These are phyloP conservation scores for Limnephilus lunatus DNA, from an alignment of 2,888 invertebrate species.

Conservation along the genomic window DNA sequence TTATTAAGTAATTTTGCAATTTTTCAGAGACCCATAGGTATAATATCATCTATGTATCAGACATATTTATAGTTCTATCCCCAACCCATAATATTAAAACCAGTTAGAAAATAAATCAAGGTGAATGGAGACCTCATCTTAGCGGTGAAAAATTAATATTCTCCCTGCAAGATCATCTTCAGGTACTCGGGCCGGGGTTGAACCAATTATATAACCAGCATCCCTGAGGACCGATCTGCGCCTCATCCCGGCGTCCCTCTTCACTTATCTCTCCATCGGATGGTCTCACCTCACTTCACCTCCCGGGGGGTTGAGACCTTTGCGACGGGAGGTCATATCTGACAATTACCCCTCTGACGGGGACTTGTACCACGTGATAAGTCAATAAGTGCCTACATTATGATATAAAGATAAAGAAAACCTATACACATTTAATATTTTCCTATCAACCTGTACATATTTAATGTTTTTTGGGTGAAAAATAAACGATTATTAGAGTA, in stretches of 20 bases:
- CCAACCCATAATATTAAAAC: background rate
- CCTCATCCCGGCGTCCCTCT: background rate
- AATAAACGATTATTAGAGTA: no score
- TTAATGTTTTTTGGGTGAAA: no score
- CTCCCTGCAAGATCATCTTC: constrained; percentile 51
- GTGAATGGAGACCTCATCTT: background rate
- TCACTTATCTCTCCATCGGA: constrained; percentile 35
- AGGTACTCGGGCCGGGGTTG: constrained; percentile 48
- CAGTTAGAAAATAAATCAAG: background rate
- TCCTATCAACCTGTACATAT: no score
- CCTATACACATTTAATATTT: no score
- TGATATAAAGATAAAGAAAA: no score
- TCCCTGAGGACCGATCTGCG: constrained; percentile 45
- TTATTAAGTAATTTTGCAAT: no score
- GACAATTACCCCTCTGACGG: background rate
- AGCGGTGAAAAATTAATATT: constrained; percentile 53
- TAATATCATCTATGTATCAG: background rate
- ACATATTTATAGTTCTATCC: background rate
- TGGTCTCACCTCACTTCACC: constrained; percentile 33
- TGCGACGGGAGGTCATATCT: constrained; percentile 30
- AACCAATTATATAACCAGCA: constrained; percentile 54
- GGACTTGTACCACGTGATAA: background rate
- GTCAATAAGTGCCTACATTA: background rate
- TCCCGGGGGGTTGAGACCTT: background rate
- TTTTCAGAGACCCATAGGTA: no score